Evolutionary conservation across 1,140 invertebrate genomes (phyloP).

Genomic region (Zaprionus lachaisei): DNA sequence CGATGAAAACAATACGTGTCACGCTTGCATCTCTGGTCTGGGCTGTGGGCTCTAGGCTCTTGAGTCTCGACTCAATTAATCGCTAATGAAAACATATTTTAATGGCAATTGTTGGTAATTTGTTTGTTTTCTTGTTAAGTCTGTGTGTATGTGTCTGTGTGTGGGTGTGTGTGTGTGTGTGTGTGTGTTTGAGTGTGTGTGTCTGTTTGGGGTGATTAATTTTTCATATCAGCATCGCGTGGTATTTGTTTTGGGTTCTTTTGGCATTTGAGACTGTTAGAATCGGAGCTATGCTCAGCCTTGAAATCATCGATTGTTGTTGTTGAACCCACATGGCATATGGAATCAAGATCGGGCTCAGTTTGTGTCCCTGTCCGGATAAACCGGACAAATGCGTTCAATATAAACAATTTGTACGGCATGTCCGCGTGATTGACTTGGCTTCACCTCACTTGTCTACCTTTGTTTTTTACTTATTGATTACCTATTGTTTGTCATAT

Average conservation of each 20-base stretch:
- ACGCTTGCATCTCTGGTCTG: slow-evolving; percentile 8
- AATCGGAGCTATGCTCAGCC: slow-evolving; percentile 30
- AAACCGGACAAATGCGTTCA: slow-evolving; percentile 59
- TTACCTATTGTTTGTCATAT: slow-evolving; percentile 46
- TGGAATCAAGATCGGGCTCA: slow-evolving; percentile 15
- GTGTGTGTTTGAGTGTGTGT: slow-evolving; percentile 2
- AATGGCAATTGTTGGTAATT: slow-evolving; percentile 61
- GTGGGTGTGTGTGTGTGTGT: background rate
- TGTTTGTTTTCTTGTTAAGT: slow-evolving; percentile 43
- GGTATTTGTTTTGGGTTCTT: slow-evolving; percentile 24
- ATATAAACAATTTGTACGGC: slow-evolving; percentile 62
- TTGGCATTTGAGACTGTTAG: slow-evolving; percentile 29
- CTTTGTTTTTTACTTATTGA: slow-evolving; percentile 48
- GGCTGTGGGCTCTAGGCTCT: background rate
- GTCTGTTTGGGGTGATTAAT: slow-evolving; percentile 9
- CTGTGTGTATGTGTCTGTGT: background rate
- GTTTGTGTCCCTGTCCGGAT: slow-evolving; percentile 33
- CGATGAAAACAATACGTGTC: slow-evolving; percentile 1
- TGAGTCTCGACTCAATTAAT: slow-evolving; percentile 55
- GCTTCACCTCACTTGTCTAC: slow-evolving; percentile 20
- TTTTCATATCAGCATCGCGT: slow-evolving; percentile 28
- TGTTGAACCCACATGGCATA: slow-evolving; percentile 22
- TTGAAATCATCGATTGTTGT: slow-evolving; percentile 43
- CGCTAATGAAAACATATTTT: slow-evolving; percentile 64
- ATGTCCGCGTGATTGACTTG: slow-evolving; percentile 65